Percentiles rank a stretch among this genome's conserved stretches.
Conservation (phyloP, 2,113 vertebrate species). For the Zapornia atra region DNA sequence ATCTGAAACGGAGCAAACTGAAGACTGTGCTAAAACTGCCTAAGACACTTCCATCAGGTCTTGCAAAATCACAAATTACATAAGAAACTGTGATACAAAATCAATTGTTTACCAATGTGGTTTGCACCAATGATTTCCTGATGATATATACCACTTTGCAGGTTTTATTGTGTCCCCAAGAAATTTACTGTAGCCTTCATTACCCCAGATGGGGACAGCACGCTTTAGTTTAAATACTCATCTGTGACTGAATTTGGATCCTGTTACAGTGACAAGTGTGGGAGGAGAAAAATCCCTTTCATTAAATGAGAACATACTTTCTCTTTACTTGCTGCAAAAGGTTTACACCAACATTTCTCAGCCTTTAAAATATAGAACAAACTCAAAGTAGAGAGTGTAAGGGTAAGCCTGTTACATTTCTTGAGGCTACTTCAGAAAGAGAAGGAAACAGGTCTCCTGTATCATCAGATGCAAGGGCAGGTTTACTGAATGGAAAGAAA, state of each 20-base stretch:
- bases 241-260: background rate
- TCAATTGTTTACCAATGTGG: background rate
- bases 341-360: background rate
- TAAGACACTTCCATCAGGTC: background rate
- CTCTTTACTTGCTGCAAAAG: background rate
- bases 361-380: background rate
- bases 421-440: background rate
- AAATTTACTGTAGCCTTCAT: background rate
- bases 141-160: background rate
- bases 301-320: background rate
- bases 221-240: background rate
- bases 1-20: background rate
- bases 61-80: fast-evolving
- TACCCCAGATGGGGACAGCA: background rate
- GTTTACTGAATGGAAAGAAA: background rate
- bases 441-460: background rate
- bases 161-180: background rate
- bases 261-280: background rate
- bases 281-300: background rate
- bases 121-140: background rate
- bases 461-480: background rate
- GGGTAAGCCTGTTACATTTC: background rate
- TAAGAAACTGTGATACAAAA: background rate
- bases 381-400: background rate
- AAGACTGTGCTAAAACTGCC: background rate